Conservation (phyloP, 2,888 invertebrate species). For the Helicoverpa assulta region DNA sequence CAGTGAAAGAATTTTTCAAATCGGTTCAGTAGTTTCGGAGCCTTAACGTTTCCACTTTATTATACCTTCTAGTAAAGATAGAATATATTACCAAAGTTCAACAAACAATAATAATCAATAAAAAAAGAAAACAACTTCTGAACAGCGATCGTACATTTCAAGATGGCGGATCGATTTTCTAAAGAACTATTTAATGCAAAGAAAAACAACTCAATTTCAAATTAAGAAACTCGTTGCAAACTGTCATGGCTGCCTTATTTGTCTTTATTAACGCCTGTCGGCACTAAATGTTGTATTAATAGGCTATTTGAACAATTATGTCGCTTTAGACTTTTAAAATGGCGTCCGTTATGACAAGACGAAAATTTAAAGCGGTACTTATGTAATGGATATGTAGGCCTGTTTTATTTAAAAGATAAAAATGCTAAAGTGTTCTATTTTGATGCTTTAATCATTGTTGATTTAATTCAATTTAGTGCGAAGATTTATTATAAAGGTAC, state of each 20-base stretch:
- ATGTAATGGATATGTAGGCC: not conserved
- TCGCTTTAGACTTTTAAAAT: constrained; percentile 48
- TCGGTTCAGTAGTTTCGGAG: no score
- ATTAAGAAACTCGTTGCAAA: constrained; percentile 33
- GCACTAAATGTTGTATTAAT: constrained; percentile 51
- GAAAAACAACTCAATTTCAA: constrained; percentile 19
- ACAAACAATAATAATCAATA: not conserved
- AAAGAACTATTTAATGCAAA: constrained; percentile 2
- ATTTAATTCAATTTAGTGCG: no score
- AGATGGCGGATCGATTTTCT: constrained; percentile 2
- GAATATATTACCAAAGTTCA: no score
- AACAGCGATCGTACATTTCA: not conserved
- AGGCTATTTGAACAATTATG: constrained; percentile 58
- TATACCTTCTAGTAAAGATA: not conserved
- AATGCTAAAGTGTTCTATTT: no score
- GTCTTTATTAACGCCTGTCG: constrained; percentile 53
- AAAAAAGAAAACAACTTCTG: not conserved
- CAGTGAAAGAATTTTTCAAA: no score
- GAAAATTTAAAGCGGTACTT: constrained; percentile 30
- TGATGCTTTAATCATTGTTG: not conserved
- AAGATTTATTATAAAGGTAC: no score
- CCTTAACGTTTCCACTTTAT: no score
- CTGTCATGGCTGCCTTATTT: constrained; percentile 47
- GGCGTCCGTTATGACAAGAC: constrained; percentile 26
- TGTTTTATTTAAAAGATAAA: no score